phyloP scores from a whole-genome alignment of 2,888 invertebrate species.

The Drosophila aldrichi region DNA sequence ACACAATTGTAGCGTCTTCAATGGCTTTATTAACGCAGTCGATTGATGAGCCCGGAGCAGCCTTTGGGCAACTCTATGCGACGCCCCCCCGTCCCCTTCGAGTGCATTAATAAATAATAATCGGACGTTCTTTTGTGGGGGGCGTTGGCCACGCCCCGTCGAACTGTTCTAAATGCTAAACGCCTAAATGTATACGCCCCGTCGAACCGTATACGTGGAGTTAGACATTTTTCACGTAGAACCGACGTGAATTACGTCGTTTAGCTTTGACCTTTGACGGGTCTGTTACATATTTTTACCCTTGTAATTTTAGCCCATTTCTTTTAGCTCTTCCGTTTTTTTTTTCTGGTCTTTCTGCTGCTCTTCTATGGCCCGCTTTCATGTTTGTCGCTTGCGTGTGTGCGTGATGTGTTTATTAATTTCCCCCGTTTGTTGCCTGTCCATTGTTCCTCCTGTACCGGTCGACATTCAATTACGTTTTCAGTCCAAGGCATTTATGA shows the following conservation, averaged over 20 bases:
- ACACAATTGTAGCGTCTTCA: constrained; percentile 3
- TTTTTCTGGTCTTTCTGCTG: background rate
- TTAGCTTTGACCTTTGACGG: constrained; percentile 68
- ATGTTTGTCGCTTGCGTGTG: constrained; percentile 54
- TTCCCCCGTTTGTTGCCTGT: constrained; percentile 34
- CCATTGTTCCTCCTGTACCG: constrained; percentile 39
- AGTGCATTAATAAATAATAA: constrained; percentile 62
- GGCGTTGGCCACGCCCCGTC: constrained; percentile 22
- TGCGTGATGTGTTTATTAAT: constrained; percentile 76
- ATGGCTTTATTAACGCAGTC: constrained; percentile 48
- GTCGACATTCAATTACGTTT: constrained; percentile 68
- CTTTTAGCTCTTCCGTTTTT: background rate
- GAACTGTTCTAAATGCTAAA: constrained; percentile 12
- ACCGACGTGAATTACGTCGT: constrained; percentile 61
- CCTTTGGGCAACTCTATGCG: constrained; percentile 13
- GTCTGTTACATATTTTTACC: constrained; percentile 58
- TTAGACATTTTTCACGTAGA: constrained; percentile 13
- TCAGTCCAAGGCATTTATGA: constrained; percentile 68
- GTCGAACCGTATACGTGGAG: background rate
- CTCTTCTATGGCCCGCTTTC: constrained; percentile 1
- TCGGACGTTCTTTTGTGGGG: constrained; percentile 17
- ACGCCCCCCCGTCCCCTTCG: background rate
- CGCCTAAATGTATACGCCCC: constrained; percentile 33
- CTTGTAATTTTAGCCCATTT: constrained; percentile 48
- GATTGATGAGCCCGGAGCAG: constrained; percentile 7